Base-by-base conservation (phyloP, 2,113 vertebrate genomes). In the Climacteris rufus region DNA sequence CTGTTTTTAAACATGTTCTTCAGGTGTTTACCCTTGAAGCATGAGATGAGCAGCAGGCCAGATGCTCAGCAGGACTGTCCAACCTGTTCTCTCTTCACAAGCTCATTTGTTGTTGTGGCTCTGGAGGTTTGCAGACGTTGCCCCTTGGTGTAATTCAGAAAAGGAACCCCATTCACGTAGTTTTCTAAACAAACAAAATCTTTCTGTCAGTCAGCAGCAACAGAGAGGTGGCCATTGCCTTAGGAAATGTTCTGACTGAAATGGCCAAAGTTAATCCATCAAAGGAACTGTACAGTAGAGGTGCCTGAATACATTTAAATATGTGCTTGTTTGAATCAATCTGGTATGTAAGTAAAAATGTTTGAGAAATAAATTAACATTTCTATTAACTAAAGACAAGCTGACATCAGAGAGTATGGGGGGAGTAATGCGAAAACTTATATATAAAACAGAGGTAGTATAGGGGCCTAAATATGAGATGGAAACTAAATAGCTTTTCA, bases 401-500 rank as follows among this genome's bases (percentile, higher is more conserved):
- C 30, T 71, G 69, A 45, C 28, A 59, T 81, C 45, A 37, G n/a
- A 74, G 50, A 33, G 14, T 42, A 11, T 21, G n/a, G 14, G 17
- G 16, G 7, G 21, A 66, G 35, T 53, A 74, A 85, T 68, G 57
- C 40, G 66, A 69, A 66, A 88, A 61, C 47, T 63, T 87, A 47
- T 65, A 53, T 44, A 24, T 53, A 60, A 74, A 91, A 8, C 42
- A 64, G 45, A 20, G 59, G 21, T 68, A 56, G 27, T 74, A 50
- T 27, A 42, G 42, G 27, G 88, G 3, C 21, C 28, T 87, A 76
- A 90, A 72, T 39, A 77, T 0, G 8, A 69, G 15, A 47, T 47
- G 61, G 84, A 85, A 85, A 76, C 33, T 69, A 91, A 76, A 66
- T 70, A 79, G 12, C 49, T 90, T 88, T 89, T 71, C 25, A 33